Evolutionary conservation across 1,140 invertebrate genomes (phyloP), one percentile per base, ranked within the genome.

Genomic region (Heliothis virescens): DNA sequence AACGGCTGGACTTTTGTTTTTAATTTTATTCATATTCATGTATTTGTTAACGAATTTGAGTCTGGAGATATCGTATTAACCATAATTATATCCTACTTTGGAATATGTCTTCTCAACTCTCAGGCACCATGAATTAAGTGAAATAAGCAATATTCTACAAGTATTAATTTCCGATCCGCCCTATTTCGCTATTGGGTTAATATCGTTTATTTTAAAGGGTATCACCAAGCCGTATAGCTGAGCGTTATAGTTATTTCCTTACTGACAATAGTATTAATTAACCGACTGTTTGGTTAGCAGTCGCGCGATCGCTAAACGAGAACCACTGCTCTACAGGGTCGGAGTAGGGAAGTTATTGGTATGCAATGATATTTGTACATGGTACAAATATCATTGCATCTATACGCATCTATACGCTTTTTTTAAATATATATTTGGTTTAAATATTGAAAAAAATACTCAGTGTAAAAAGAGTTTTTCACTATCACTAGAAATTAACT

Each of bases 261-360:
- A 75, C 57, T 60, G 41, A 60, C 55, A 60, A 75, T 60, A 60
- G 72, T 75, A 75, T 62, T 75, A 75, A 75, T 75, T 75, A 75
- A 62, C 16, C 55, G 72, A 75, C 62, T 75, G 72, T 75, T 75
- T 62, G 72, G 57, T 47, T 62, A 75, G 13, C 55, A 29, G 72
- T 60, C 72, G 72, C 72, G 59, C 16, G 55, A 60, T 62, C 57
- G 57, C 34, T 47, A 18, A 62, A 62, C 41, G 57, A 75, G 57
- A 18, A 71, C 34, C 34, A 41, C 67, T 48, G 57, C 15, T 13
- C 41, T 41, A 13, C 72, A 75, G 72, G 47, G 72, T 0, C 34
- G 72, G 16, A 75, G 15, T 62, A 1, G 71, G 53, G n/a, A 9
- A 16, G 41, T 13, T n/a, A 7, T 59, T 65, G 62, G 62, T 16